These are phyloP conservation scores for Piprites chloris DNA, from an alignment of 2,113 vertebrate genomes.

Conservation along the genomic window DNA sequence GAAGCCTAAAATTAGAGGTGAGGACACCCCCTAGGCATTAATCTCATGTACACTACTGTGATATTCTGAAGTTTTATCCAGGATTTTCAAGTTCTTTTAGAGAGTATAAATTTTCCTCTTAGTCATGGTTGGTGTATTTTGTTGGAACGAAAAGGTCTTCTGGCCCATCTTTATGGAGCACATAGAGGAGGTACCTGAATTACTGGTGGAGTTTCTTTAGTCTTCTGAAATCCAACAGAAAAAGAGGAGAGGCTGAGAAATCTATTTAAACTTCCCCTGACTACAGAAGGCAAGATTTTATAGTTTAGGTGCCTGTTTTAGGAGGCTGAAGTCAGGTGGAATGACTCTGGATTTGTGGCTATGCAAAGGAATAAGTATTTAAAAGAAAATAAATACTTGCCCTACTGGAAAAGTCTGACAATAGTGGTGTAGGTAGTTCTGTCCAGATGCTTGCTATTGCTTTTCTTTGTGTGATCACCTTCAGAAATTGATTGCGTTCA, in stretches of 20 bases:
- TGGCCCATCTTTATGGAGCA: neutral
- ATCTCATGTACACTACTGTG: neutral
- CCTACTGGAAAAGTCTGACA: neutral
- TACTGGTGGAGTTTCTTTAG: neutral
- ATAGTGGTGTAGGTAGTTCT: neutral
- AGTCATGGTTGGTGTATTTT: neutral
- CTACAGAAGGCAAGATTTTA: neutral
- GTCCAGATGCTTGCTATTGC: slow-evolving; percentile 18
- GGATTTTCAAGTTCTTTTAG: neutral
- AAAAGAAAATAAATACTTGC: neutral
- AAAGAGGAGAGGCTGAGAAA: neutral
- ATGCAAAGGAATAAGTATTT: neutral
- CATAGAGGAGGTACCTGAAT: neutral
- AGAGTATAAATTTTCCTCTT: neutral
- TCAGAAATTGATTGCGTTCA: neutral
- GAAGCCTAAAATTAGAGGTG: neutral
- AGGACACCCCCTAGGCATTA: neutral
- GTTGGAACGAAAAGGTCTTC: neutral
- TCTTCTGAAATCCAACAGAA: neutral
- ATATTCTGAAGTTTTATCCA: neutral
- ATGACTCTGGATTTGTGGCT: neutral
- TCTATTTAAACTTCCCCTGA: neutral
- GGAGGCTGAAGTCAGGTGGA: neutral
- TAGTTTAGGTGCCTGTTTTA: neutral
- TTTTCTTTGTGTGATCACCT: neutral